These are phyloP conservation scores for Brachyistius frenatus DNA, from an alignment of 2,113 vertebrate genomes.

Conservation along the genomic window DNA sequence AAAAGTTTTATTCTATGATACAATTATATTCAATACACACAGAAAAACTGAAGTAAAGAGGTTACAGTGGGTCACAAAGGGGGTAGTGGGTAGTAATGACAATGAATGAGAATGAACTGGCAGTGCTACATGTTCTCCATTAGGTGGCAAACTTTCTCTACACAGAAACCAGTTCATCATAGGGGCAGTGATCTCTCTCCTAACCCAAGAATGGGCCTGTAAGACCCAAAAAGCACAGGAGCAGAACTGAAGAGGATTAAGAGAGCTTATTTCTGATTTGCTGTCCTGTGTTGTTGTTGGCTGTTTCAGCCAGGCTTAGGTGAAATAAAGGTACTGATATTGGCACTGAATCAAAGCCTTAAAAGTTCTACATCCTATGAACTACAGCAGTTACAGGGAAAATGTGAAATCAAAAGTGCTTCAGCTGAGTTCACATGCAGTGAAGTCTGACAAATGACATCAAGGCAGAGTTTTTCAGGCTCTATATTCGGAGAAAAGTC, in stretches of 20 bases:
- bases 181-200: conserved; percentile 6
- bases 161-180: conserved; percentile 10
- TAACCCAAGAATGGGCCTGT: conserved; percentile 12
- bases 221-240: conserved; percentile 20
- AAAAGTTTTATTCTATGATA: not conserved
- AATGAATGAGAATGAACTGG: not conserved
- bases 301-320: conserved; percentile 52
- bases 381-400: conserved; percentile 8
- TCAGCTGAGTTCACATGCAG: conserved; percentile 31
- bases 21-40: not conserved
- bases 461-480: not conserved
- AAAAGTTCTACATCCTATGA: conserved; percentile 37
- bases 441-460: conserved; percentile 8
- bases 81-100: not conserved
- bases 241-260: conserved; percentile 53
- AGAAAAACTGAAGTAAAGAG: not conserved
- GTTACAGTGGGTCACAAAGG: not conserved
- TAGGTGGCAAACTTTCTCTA: conserved; percentile 77
- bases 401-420: conserved; percentile 24
- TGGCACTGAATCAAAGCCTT: conserved; percentile 33
- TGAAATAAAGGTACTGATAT: conserved; percentile 50
- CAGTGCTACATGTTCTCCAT: conserved; percentile 63
- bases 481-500: not conserved
- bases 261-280: conserved; percentile 48
- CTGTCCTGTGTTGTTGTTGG: conserved; percentile 58